Evolutionary conservation across 2,113 vertebrate species (phyloP).

Genomic region (Elanoides forficatus): DNA sequence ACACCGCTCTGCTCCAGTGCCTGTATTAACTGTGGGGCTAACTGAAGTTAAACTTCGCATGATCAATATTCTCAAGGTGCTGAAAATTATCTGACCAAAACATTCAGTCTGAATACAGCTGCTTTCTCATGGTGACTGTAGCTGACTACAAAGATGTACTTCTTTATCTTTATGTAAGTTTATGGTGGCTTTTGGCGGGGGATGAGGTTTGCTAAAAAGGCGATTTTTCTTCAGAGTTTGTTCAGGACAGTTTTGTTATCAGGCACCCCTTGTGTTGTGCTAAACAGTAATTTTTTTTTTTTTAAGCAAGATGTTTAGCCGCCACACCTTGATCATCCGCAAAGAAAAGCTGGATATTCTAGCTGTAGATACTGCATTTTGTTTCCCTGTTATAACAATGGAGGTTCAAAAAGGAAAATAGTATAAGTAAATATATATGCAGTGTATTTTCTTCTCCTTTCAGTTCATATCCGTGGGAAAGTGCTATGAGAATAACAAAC

Average conservation of each 20-base stretch:
- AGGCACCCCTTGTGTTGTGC: neutral
- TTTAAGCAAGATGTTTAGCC: neutral
- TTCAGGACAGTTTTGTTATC: neutral
- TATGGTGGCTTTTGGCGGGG: neutral
- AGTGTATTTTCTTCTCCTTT: conserved; percentile 4
- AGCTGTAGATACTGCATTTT: neutral
- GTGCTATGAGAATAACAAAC: neutral
- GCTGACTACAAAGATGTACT: neutral
- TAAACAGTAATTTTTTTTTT: neutral
- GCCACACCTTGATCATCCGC: neutral
- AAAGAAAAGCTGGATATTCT: neutral
- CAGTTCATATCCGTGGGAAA: conserved; percentile 24
- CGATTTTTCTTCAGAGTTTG: neutral
- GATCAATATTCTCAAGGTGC: neutral
- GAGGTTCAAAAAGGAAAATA: neutral
- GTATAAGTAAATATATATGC: neutral
- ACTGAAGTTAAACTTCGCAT: neutral
- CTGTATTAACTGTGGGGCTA: neutral
- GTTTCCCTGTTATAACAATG: neutral
- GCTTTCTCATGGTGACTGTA: neutral
- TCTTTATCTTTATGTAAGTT: neutral
- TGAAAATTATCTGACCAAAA: neutral
- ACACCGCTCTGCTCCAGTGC: fast-evolving
- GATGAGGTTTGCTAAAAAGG: neutral
- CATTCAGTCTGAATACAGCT: neutral